Conservation (phyloP, 2,113 vertebrate genomes). For the Anseranas semipalmata region DNA sequence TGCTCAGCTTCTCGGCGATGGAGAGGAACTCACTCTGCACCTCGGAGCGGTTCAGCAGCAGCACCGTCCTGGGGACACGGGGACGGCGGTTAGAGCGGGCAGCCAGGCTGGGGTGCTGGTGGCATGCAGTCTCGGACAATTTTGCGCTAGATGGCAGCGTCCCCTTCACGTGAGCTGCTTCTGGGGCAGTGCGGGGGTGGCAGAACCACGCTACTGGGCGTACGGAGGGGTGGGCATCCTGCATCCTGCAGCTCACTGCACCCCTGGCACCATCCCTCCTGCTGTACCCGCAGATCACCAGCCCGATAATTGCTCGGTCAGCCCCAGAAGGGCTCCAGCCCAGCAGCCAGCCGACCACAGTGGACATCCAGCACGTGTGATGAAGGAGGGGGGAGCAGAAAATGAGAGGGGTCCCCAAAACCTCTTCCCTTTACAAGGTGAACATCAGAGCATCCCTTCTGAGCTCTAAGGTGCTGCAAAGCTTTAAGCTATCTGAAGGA, state of each 20-base stretch:
- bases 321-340: neutral
- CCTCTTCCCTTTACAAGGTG: neutral
- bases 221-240: neutral
- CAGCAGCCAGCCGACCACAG: neutral
- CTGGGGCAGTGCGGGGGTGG: accelerated
- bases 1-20: slow-evolving; percentile 85
- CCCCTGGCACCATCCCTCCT: neutral
- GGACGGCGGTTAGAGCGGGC: accelerated
- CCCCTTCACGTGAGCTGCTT: too few relatives aligned
- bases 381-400: neutral
- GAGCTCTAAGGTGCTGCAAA: neutral
- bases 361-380: neutral
- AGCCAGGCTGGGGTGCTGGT: neutral
- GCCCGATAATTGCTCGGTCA: neutral
- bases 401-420: accelerated
- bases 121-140: neutral
- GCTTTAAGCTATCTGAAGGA: neutral
- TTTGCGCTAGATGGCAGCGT: neutral
- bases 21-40: slow-evolving; percentile 87
- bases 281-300: neutral
- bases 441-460: neutral
- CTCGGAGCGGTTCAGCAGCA: slow-evolving; percentile 89
- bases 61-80: slow-evolving; percentile 83
- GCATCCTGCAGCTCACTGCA: neutral
- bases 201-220: neutral